These are phyloP conservation scores for Campylorhamphus procurvoides DNA, from an alignment of 2,113 vertebrate genomes.

Conservation along the genomic window DNA sequence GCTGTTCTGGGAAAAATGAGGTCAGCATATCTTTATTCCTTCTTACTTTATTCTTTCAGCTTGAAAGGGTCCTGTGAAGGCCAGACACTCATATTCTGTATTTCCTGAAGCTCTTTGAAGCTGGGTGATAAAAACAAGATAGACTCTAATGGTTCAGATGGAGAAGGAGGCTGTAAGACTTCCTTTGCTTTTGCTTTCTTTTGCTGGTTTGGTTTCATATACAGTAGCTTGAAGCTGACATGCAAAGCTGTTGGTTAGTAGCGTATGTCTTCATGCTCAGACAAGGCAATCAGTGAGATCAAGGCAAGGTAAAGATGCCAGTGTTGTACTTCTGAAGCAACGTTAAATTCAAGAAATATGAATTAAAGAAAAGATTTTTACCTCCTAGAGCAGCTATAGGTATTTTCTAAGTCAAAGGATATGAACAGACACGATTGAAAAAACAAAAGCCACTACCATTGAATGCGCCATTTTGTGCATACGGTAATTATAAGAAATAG, in stretches of 20 bases:
- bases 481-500: background rate
- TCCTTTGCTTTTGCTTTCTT: background rate
- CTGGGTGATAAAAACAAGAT: constrained; percentile 32
- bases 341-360: background rate
- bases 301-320: background rate
- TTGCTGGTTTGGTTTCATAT: background rate
- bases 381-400: background rate
- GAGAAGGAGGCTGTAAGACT: background rate
- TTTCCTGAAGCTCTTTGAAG: constrained; percentile 62
- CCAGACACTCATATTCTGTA: background rate
- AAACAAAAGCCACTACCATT: background rate
- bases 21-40: background rate
- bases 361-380: background rate
- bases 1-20: background rate
- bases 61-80: background rate
- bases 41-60: background rate
- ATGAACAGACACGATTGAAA: background rate
- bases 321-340: background rate
- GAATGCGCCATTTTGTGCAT: background rate
- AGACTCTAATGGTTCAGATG: constrained; percentile 14
- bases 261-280: background rate
- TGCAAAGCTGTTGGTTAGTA: constrained; percentile 6
- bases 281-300: background rate
- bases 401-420: background rate
- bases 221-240: background rate